phyloP scores from a whole-genome alignment of 2,888 invertebrate genomes.

The Acrobeloides nanus region DNA sequence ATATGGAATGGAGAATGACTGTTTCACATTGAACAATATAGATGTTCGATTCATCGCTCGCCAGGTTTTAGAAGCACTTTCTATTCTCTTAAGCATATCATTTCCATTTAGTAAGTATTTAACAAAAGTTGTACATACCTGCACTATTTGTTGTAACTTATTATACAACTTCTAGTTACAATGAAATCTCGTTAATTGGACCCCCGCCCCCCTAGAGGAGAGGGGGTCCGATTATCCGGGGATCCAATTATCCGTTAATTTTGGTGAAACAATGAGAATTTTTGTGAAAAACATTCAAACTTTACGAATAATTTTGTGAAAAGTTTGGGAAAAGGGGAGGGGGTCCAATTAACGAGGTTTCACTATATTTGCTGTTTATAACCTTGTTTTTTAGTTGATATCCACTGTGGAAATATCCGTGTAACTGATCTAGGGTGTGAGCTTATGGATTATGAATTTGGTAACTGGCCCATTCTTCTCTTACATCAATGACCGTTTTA shows the following conservation, averaged over 20 bases:
- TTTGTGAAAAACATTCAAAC: no score
- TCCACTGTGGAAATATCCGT: slow-evolving; percentile 24
- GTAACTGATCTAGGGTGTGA: slow-evolving; percentile 15
- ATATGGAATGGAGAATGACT: slow-evolving; percentile 14
- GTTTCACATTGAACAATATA: slow-evolving; percentile 11
- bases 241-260: no score
- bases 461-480: neutral
- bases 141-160: neutral
- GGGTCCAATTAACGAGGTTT: no score
- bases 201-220: no score
- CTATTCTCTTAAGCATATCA: slow-evolving; percentile 9
- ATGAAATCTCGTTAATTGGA: no score
- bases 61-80: slow-evolving; percentile 20
- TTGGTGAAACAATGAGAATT: no score
- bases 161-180: no score
- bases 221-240: no score
- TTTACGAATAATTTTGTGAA: no score
- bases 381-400: slow-evolving; percentile 12
- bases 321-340: no score
- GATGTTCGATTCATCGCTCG: slow-evolving; percentile 16
- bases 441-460: slow-evolving; percentile 19
- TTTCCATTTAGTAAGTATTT: slow-evolving; percentile 13
- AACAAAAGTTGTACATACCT: neutral
- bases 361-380: slow-evolving; percentile 1
- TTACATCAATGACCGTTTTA: slow-evolving; percentile 2